phyloP scores from a whole-genome alignment of 2,888 invertebrate species.

The Pimpla rufipes region DNA sequence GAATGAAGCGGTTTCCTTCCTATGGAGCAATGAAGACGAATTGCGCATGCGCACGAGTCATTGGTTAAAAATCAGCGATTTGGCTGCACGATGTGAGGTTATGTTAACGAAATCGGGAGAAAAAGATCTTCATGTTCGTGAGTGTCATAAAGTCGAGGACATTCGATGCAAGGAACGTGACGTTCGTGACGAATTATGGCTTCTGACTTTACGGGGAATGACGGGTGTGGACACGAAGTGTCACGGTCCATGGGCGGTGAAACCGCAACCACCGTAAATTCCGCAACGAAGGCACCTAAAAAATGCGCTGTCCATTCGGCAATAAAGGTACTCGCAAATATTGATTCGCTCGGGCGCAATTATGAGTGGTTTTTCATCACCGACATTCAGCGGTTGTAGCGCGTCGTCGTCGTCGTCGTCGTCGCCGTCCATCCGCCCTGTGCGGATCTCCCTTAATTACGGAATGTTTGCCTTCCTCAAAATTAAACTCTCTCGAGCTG shows the following conservation, averaged over 20 bases:
- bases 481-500: slow-evolving; percentile 77
- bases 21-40: too few species aligned
- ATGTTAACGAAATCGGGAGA: too few species aligned
- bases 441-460: slow-evolving; percentile 76
- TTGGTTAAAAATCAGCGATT: too few species aligned
- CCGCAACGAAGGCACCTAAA: slow-evolving; percentile 5
- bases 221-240: not conserved
- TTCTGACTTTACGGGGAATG: not conserved
- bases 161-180: not conserved
- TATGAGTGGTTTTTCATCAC: slow-evolving; percentile 78
- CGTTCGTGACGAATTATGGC: not conserved
- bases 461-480: slow-evolving; percentile 81
- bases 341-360: slow-evolving; percentile 79
- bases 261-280: slow-evolving; percentile 15
- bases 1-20: too few species aligned
- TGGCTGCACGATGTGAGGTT: too few species aligned
- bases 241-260: slow-evolving; percentile 16
- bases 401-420: slow-evolving; percentile 69
- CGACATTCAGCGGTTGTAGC: slow-evolving; percentile 70
- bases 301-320: slow-evolving; percentile 70
- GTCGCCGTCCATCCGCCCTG: slow-evolving; percentile 39
- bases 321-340: slow-evolving; percentile 79
- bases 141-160: not conserved
- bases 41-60: too few species aligned
- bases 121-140: not conserved